Conservation (phyloP, 2,797 vertebrate genomes). For the Typhlichthys subterraneus region DNA sequence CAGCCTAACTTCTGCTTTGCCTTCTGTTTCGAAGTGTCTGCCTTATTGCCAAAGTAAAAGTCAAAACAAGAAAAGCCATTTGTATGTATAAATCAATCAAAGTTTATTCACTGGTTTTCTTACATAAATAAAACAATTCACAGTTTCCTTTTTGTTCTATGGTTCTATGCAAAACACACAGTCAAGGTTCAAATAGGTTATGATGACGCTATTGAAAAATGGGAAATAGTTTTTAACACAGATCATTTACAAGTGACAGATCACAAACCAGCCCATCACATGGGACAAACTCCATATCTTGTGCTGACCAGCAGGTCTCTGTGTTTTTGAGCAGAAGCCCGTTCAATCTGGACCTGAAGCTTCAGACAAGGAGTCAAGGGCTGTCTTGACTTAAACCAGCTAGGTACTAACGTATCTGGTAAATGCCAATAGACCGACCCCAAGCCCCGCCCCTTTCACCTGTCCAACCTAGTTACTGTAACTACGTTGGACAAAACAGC, state of each 20-base stretch:
- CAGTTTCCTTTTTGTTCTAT: conserved; percentile 45
- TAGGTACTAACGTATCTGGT: too few relatives aligned
- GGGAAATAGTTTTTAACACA: conserved; percentile 15
- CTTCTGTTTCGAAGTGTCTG: background rate
- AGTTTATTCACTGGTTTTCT: conserved; percentile 39
- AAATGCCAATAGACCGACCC: too few relatives aligned
- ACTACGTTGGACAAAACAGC: too few relatives aligned
- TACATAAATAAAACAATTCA: conserved; percentile 38
- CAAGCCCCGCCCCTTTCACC: too few relatives aligned
- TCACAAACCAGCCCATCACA: conserved; percentile 16
- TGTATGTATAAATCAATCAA: conserved; percentile 46
- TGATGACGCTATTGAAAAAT: background rate
- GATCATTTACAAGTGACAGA: conserved; percentile 18
- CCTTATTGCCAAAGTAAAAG: background rate
- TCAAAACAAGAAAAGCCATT: conserved; percentile 25
- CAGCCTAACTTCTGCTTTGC: background rate
- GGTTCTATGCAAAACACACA: conserved; percentile 36
- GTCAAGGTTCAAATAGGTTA: conserved; percentile 17
- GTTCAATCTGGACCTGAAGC: background rate
- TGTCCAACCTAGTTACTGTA: too few relatives aligned
- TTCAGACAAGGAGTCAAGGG: conserved; percentile 14
- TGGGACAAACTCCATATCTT: conserved; percentile 13
- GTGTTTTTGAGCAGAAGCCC: conserved; percentile 8
- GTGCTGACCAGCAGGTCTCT: conserved; percentile 6
- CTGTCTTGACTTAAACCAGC: background rate